These are phyloP conservation scores for Hephaestus fuliginosus DNA, from an alignment of 2,797 vertebrate genomes.

Conservation along the genomic window DNA sequence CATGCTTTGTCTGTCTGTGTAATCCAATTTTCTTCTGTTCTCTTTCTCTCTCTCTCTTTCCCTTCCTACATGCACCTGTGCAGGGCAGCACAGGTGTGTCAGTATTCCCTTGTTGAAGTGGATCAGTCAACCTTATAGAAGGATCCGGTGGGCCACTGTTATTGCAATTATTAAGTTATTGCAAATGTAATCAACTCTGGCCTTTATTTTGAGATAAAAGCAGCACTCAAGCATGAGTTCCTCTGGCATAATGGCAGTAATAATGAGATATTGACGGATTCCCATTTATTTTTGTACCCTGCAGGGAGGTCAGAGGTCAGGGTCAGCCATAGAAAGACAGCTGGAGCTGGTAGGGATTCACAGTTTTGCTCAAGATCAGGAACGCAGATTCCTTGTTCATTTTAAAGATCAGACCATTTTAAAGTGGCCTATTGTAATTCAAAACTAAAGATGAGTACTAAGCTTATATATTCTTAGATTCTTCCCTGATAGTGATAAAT, in stretches of 20 bases:
- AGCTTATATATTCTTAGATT: constrained; percentile 4
- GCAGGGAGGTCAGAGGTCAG: constrained; percentile 33
- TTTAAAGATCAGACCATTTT: background rate
- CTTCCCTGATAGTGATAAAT: constrained; percentile 40
- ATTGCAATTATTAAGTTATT: constrained; percentile 63
- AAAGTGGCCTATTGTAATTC: background rate
- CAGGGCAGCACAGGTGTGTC: constrained; percentile 66
- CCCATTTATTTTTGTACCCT: background rate
- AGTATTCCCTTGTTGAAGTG: constrained; percentile 51
- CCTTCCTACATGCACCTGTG: constrained; percentile 67
- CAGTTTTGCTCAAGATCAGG: background rate
- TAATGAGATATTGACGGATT: constrained; percentile 47
- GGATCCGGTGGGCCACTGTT: constrained; percentile 46
- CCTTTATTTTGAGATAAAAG: constrained; percentile 31
- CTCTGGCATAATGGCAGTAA: constrained; percentile 9
- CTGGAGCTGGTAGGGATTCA: background rate
- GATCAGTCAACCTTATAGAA: constrained; percentile 61
- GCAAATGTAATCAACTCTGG: constrained; percentile 55
- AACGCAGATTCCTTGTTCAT: background rate
- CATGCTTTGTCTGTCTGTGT: background rate
- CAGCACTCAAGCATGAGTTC: constrained; percentile 20
- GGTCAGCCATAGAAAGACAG: background rate
- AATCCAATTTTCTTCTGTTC: background rate
- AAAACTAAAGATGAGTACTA: background rate
- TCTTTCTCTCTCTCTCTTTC: constrained; percentile 1